A percentile compares a stretch with the other conserved stretches of the same genome.
These are phyloP conservation scores for Auanema freiburgensis DNA, from an alignment of 2,888 invertebrate species.

Conservation along the genomic window DNA sequence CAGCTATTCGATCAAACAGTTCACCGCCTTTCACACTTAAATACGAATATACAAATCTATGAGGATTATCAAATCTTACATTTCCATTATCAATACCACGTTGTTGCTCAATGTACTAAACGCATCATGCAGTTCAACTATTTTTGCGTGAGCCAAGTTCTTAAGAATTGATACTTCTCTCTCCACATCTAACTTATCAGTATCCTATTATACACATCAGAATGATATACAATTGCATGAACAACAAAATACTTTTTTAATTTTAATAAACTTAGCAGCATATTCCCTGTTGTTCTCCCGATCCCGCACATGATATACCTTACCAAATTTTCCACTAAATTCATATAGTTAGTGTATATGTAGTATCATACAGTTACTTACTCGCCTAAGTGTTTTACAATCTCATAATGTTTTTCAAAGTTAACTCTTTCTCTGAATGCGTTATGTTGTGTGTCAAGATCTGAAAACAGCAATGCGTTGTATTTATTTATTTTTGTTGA, in stretches of 20 bases:
- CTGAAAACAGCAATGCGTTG: too few species aligned
- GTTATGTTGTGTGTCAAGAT: too few species aligned
- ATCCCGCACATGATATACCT: conserved; percentile 70
- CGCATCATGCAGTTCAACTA: conserved; percentile 95
- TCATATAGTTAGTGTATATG: conserved; percentile 2
- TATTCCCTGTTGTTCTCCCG: conserved; percentile 73
- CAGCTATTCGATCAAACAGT: conserved; percentile 95
- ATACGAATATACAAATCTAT: conserved; percentile 5
- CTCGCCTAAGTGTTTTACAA: conserved; percentile 54
- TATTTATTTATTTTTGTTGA: too few species aligned
- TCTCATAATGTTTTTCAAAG: conserved; percentile 54
- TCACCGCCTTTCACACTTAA: conserved; percentile 95
- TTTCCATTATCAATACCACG: conserved; percentile 93
- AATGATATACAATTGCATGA: neutral
- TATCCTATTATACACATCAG: conserved; percentile 35
- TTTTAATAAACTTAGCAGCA: conserved; percentile 79
- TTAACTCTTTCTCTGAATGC: conserved; percentile 32
- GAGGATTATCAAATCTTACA: conserved; percentile 75
- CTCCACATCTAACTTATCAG: conserved; percentile 57
- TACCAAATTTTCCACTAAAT: conserved; percentile 69
- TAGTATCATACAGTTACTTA: conserved; percentile 35
- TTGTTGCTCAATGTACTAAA: conserved; percentile 81
- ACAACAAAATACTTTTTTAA: conserved; percentile 28
- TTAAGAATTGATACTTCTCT: conserved; percentile 86
- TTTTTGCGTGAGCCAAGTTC: conserved; percentile 85